Evolutionary conservation across 2,888 invertebrate genomes (phyloP).

Genomic region (Phyto melanocephala): DNA sequence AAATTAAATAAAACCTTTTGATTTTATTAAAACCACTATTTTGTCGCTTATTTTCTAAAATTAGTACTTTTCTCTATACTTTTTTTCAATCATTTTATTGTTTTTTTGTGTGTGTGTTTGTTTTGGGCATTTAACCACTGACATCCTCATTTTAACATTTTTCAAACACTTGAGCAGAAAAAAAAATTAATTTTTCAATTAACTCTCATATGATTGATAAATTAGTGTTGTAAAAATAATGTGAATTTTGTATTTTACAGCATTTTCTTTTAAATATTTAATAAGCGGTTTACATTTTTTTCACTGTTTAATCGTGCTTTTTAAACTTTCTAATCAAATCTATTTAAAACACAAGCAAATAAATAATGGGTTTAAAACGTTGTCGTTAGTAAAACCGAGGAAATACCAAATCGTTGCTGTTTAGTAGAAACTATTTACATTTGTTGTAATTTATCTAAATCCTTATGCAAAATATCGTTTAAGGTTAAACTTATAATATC

Average conservation of each 20-base stretch:
- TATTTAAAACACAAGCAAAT: background rate
- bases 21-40: conserved; percentile 50
- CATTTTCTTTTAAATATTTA: conserved; percentile 67
- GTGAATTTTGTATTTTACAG: background rate
- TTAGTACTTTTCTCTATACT: conserved; percentile 55
- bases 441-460: no score
- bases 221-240: conserved; percentile 9
- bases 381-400: background rate
- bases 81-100: conserved; percentile 38
- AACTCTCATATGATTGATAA: conserved; percentile 44
- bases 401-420: background rate
- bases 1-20: background rate
- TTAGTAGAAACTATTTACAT: no score
- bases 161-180: background rate
- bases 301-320: conserved; percentile 12
- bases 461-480: no score
- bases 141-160: conserved; percentile 52
- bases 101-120: conserved; percentile 12
- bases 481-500: no score
- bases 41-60: conserved; percentile 62
- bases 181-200: conserved; percentile 69
- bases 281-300: conserved; percentile 70
- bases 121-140: conserved; percentile 47
- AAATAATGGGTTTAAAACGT: background rate
- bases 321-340: conserved; percentile 25